These are phyloP conservation scores for Trichomycterus rosablanca DNA, from an alignment of 2,113 vertebrate species.

Conservation along the genomic window DNA sequence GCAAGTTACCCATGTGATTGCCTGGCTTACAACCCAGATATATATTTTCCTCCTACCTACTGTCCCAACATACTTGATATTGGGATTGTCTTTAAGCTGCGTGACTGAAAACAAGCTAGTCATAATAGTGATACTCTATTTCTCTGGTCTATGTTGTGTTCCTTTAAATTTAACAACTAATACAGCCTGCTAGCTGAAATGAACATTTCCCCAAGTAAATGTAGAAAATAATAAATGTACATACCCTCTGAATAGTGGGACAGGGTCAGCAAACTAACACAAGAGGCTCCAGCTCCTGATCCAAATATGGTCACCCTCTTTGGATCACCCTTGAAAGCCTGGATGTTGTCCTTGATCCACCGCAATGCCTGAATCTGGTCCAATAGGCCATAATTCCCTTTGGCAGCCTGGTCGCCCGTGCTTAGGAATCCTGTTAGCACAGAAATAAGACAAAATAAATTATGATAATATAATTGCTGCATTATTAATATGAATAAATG, in stretches of 20 bases:
- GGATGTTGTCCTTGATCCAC: slow-evolving; percentile 96
- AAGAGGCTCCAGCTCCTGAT: slow-evolving; percentile 91
- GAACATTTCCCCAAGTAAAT: no score
- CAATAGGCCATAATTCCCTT: slow-evolving; percentile 93
- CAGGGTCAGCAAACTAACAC: slow-evolving; percentile 90
- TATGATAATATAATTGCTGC: not conserved
- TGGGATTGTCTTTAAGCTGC: no score
- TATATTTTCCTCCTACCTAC: no score
- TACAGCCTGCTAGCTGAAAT: no score
- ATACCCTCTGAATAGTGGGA: slow-evolving; percentile 97
- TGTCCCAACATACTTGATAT: no score
- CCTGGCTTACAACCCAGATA: no score
- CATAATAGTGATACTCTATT: no score
- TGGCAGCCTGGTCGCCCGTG: slow-evolving; percentile 94
- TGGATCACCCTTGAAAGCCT: slow-evolving; percentile 90
- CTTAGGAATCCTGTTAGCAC: slow-evolving; percentile 85
- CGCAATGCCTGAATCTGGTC: slow-evolving; percentile 95
- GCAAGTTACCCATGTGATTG: no score
- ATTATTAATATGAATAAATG: not conserved
- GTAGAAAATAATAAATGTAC: slow-evolving; percentile 1
- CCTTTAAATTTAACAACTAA: no score
- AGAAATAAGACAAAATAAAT: slow-evolving; percentile 13
- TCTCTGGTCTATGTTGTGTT: no score
- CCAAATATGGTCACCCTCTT: slow-evolving; percentile 95
- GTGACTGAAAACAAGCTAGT: no score